A percentile compares a stretch with the other conserved stretches of the same genome.
phyloP scores from a whole-genome alignment of 2,113 vertebrate species.

The Cephalophus harveyi region DNA sequence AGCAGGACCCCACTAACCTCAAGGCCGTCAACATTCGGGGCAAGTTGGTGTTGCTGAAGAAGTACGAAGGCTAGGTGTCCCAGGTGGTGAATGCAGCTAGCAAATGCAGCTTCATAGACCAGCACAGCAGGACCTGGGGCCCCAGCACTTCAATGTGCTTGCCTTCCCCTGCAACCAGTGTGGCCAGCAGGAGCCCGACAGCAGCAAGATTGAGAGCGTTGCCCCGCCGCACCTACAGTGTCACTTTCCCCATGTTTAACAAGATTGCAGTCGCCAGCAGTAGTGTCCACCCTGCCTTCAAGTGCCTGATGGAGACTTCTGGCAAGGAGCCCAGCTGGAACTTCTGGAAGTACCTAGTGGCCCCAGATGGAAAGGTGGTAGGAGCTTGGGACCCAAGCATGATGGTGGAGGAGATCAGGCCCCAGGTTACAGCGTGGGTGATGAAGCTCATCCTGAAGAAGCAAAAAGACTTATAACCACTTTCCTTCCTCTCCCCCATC shows the following conservation, averaged over 20 bases:
- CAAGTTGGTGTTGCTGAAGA: background rate
- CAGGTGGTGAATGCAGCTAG: constrained; percentile 96
- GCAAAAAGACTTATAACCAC: constrained; percentile 89
- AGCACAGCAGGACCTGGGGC: constrained; percentile 94
- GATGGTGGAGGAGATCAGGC: constrained; percentile 89
- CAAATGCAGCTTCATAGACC: constrained; percentile 93
- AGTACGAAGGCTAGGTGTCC: constrained; percentile 81
- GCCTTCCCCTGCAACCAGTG: constrained; percentile 99
- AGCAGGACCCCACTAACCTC: background rate
- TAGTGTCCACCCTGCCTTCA: constrained; percentile 92
- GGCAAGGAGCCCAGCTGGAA: constrained; percentile 97
- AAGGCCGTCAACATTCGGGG: background rate
- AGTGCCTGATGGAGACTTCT: constrained; percentile 89
- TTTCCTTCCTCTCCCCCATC: background rate
- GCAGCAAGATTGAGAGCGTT: constrained; percentile 92
- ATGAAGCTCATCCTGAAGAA: constrained; percentile 93
- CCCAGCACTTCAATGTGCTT: constrained; percentile 94
- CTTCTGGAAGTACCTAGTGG: constrained; percentile 97
- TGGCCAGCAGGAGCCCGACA: constrained; percentile 95
- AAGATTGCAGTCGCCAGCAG: constrained; percentile 89
- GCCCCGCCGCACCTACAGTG: constrained; percentile 88
- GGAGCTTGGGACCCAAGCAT: constrained; percentile 91
- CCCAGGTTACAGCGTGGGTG: constrained; percentile 85
- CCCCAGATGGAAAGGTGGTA: constrained; percentile 88
- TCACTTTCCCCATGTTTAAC: constrained; percentile 96